Conservation (phyloP, 2,888 invertebrate species). For the Calameuta pallipes region DNA sequence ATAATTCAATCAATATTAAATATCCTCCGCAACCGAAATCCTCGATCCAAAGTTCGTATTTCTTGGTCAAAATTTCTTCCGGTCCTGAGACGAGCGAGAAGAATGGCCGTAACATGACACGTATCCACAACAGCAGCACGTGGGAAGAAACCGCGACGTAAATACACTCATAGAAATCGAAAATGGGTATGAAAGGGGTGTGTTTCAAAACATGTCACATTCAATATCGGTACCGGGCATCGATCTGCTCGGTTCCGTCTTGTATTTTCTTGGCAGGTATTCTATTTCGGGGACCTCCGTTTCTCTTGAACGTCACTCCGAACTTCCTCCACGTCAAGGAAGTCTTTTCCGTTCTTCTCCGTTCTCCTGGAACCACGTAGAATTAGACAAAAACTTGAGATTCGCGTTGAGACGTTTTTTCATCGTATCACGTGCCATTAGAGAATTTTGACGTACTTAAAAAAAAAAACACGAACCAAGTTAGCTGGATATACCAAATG, state of each 20-base stretch:
- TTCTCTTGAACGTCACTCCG: background rate
- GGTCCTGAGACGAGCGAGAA: slow-evolving; percentile 33
- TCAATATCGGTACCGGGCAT: slow-evolving; percentile 61
- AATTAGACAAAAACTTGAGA: background rate
- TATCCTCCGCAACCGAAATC: background rate
- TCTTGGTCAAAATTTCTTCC: slow-evolving; percentile 61
- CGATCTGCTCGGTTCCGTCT: slow-evolving; percentile 46
- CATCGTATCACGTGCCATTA: background rate
- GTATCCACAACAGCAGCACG: slow-evolving; percentile 53
- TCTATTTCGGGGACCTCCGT: background rate
- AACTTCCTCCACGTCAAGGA: background rate
- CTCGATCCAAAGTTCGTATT: slow-evolving; percentile 28
- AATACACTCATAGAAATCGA: slow-evolving; percentile 62
- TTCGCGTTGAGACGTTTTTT: background rate
- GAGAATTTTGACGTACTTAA: background rate
- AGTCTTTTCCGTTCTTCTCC: background rate
- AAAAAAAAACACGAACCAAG: background rate
- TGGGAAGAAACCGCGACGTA: slow-evolving; percentile 61
- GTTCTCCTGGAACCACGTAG: background rate
- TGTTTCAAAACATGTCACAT: slow-evolving; percentile 66
- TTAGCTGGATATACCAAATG: background rate
- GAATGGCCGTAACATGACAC: slow-evolving; percentile 57
- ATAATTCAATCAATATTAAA: background rate
- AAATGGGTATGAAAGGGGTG: slow-evolving; percentile 55
- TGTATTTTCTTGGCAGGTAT: slow-evolving; percentile 5